Conservation (phyloP, 2,888 invertebrate genomes). For the Chromoteleia sp. region DNA sequence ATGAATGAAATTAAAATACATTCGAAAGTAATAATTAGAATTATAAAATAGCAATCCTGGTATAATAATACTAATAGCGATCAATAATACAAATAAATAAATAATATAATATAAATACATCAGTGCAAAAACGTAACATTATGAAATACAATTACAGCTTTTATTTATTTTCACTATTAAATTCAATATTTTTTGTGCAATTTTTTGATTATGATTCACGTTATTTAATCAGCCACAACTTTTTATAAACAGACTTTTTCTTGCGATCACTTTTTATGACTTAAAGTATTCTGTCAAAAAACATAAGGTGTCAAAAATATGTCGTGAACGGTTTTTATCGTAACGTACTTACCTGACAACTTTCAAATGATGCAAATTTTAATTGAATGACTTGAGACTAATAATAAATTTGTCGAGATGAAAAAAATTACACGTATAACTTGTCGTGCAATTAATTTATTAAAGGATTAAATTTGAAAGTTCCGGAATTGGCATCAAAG, state of each 20-base stretch:
- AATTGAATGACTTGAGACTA: slow-evolving; percentile 3
- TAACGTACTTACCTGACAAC: slow-evolving; percentile 30
- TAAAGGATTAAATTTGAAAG: not conserved
- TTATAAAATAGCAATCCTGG: too few relatives aligned
- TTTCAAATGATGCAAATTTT: slow-evolving; percentile 39
- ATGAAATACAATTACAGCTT: too few relatives aligned
- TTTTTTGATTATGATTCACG: slow-evolving; percentile 6
- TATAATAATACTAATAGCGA: too few relatives aligned
- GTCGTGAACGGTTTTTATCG: slow-evolving; percentile 15
- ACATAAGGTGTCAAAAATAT: slow-evolving; percentile 23
- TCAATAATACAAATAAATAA: too few relatives aligned
- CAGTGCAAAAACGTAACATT: not conserved
- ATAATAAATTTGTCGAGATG: not conserved
- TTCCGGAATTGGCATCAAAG: not conserved
- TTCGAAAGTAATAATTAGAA: too few relatives aligned
- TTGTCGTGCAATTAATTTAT: not conserved
- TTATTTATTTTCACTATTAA: too few relatives aligned
- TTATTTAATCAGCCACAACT: slow-evolving; percentile 2
- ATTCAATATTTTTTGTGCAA: not conserved
- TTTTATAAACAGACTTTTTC: slow-evolving; percentile 3
- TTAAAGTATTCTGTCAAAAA: slow-evolving; percentile 17
- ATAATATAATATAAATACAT: too few relatives aligned
- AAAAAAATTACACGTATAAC: slow-evolving; percentile 14
- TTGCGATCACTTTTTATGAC: not conserved
- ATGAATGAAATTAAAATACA: too few relatives aligned